Evolutionary conservation across 2,113 vertebrate genomes (phyloP), one percentile per base, ranked within the genome.

Genomic region (Poicephalus gulielmi): DNA sequence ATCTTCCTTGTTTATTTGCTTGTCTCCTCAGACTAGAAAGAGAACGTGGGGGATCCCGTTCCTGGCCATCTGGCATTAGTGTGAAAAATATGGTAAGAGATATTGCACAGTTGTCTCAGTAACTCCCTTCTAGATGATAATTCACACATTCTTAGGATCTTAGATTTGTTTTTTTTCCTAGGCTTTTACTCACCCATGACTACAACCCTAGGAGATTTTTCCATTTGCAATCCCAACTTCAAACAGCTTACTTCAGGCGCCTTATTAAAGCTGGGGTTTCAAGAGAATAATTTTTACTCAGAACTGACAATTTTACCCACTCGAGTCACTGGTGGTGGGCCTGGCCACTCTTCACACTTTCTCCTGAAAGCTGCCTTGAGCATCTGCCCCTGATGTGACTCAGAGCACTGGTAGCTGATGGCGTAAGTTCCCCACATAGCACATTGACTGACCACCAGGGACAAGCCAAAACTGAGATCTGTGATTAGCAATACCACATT

Each of bases 1-100:
- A 83, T 46, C 49, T 53, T 63, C 68, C 64, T 46, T 95, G 92
- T 86, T 94, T 92, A 80, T 94, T 88, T 86, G 88, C 91, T 93
- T 74, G 64, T 33, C 95, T 78, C 80, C 92, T 80, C 77, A 86
- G 91, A 83, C 80, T 49, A 59, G 63, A 4, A 86, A 76, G 63
- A 95, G 94, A 88, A 86, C 6, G 22, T 88, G 80, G 94, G 94
- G 88, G 94, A 96, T 94, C 86, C 92, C 91, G 11, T 73, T 71
- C 86, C 92, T 13, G 83, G 66, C 95, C 95, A 96, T 94, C 94
- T 97, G 96, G 89, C 73, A 95, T 74, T 60, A 50, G 73, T 91
- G 91, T 88, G 94, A 95, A 67, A 84, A 94, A 86, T 33, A 63
- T 7, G 12, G 83, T 27, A 63, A 4, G 69, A 88, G 47, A 55